Conservation (phyloP, 2,888 invertebrate genomes). For the Orthosia cruda region DNA sequence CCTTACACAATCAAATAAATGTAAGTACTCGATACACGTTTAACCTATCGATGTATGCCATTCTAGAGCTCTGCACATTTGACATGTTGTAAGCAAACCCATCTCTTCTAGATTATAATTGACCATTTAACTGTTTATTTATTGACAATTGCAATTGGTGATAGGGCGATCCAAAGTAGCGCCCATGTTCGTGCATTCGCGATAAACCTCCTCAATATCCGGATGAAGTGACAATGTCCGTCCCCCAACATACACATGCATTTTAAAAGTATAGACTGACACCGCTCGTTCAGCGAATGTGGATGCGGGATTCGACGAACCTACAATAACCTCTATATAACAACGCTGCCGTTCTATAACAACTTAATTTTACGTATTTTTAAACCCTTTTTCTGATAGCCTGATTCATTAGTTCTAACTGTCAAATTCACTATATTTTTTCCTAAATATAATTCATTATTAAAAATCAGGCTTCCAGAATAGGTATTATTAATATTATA, state of each 20-base stretch:
- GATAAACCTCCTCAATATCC: conserved; percentile 43
- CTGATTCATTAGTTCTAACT: conserved; percentile 30
- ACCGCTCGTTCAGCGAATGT: conserved; percentile 32
- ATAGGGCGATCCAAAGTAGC: not conserved
- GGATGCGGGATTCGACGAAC: conserved; percentile 31
- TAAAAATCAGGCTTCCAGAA: conserved; percentile 53
- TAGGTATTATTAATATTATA: conserved; percentile 37
- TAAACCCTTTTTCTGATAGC: conserved; percentile 30
- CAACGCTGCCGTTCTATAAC: conserved; percentile 33
- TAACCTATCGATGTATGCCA: not conserved
- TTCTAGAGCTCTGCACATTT: too few species aligned
- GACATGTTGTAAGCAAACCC: not conserved
- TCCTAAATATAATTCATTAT: not conserved
- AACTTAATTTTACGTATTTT: conserved; percentile 19
- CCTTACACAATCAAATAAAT: not conserved
- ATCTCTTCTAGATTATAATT: not conserved
- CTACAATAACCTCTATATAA: conserved; percentile 18
- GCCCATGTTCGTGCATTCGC: conserved; percentile 30
- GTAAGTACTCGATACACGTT: not conserved
- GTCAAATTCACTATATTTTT: not conserved
- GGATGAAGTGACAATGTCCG: conserved; percentile 75
- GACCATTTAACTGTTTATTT: not conserved
- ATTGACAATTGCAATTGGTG: too few species aligned
- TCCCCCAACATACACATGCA: conserved; percentile 80
- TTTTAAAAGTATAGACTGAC: conserved; percentile 78